phyloP scores from a whole-genome alignment of 2,797 vertebrate genomes.

The Agapornis canus region DNA sequence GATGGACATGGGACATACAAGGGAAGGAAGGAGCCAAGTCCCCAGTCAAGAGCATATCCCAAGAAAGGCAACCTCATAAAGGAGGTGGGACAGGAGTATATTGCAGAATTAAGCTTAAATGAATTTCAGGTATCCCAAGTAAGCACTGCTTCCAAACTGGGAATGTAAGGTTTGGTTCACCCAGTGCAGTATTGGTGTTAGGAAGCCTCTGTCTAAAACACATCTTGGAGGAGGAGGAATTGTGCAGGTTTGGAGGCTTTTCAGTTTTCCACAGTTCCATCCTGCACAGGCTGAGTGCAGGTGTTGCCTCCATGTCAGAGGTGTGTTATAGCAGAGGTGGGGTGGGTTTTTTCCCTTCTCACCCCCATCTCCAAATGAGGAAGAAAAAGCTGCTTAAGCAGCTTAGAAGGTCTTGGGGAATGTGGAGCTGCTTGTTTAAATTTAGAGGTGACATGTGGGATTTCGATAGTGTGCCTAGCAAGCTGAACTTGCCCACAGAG shows the following conservation, averaged over 20 bases:
- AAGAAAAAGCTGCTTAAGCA: background rate
- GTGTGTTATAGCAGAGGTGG: background rate
- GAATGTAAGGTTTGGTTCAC: background rate
- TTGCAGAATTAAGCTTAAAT: background rate
- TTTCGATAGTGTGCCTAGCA: background rate
- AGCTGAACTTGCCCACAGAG: background rate
- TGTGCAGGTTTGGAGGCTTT: background rate
- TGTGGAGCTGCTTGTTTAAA: background rate
- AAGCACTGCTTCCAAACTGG: background rate
- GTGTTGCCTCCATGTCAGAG: background rate
- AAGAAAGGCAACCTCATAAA: background rate
- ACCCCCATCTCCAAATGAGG: background rate
- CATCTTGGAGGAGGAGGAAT: background rate
- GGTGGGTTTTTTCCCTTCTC: background rate
- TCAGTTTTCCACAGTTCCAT: background rate
- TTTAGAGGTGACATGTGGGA: background rate
- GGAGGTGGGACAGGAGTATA: background rate
- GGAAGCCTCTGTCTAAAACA: background rate
- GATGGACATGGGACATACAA: background rate
- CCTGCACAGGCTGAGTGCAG: background rate
- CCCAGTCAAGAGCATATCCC: background rate
- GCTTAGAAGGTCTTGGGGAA: background rate
- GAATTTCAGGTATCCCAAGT: background rate
- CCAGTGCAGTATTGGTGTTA: background rate
- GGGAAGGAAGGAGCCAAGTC: background rate